A percentile compares a stretch with the other conserved stretches of the same genome.
Conservation (phyloP, 2,797 vertebrate genomes). For the Siniperca scherzeri region DNA sequence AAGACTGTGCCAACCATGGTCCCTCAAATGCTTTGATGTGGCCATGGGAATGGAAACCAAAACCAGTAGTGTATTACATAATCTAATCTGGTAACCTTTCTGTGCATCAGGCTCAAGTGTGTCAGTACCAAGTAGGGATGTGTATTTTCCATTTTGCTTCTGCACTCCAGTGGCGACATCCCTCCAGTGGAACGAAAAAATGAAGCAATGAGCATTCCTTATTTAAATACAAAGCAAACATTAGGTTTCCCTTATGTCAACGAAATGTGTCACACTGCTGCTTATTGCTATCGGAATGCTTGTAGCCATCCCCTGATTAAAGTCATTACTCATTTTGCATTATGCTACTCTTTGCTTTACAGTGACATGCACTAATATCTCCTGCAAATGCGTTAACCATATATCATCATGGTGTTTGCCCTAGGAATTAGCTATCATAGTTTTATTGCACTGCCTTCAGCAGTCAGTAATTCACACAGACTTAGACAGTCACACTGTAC, state of each 20-base stretch:
- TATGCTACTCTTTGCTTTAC: conserved; percentile 7
- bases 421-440: not conserved
- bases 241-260: conserved; percentile 14
- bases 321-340: conserved; percentile 21
- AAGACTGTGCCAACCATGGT: not conserved
- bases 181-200: not conserved
- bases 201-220: not conserved
- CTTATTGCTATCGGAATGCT: conserved; percentile 1
- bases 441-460: conserved; percentile 28
- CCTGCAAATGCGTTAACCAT: conserved; percentile 3
- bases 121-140: not conserved
- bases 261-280: not conserved
- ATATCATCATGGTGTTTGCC: conserved; percentile 25
- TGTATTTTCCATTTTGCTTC: not conserved
- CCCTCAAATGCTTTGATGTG: conserved; percentile 1
- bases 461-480: conserved; percentile 20
- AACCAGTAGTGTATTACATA: not conserved
- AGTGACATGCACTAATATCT: conserved; percentile 16
- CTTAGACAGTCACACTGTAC: not conserved
- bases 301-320: conserved; percentile 5
- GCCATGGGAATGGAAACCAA: no score
- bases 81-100: not conserved
- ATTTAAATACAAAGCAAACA: conserved; percentile 18
- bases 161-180: not conserved
- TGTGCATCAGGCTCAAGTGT: not conserved